Percentiles rank a stretch among this genome's conserved stretches.
Conservation (phyloP, 2,797 vertebrate genomes). For the Apodemus agrarius region DNA sequence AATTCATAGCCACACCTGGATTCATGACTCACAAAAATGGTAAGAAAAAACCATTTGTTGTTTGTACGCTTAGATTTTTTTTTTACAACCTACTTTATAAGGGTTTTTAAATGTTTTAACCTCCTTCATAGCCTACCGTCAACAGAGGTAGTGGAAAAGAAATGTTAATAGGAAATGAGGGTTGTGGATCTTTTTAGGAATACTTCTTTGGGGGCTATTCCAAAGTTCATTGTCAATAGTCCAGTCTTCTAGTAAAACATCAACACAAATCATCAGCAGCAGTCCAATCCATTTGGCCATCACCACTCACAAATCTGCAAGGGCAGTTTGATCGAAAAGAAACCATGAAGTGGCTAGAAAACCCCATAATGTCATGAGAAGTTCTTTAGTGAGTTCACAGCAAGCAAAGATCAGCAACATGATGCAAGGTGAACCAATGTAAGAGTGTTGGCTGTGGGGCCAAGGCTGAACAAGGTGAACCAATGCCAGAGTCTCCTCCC, state of each 20-base stretch:
- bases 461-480: not conserved
- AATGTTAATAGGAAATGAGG: not conserved
- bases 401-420: not conserved
- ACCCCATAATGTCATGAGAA: not conserved
- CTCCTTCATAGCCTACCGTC: not conserved
- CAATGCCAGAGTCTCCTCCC: not conserved
- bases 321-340: not conserved
- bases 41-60: not conserved
- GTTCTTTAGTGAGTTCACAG: not conserved
- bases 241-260: not conserved
- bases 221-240: not conserved
- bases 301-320: not conserved
- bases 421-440: not conserved
- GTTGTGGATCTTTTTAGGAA: not conserved
- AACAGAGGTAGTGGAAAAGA: not conserved
- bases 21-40: not conserved
- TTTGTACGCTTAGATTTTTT: not conserved
- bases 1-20: not conserved
- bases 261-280: not conserved
- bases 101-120: not conserved
- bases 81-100: not conserved
- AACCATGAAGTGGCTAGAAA: not conserved
- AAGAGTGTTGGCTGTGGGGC: not conserved
- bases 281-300: not conserved
- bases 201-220: not conserved